Conservation (phyloP, 1,140 invertebrate genomes). For the Aradophagus sp. region DNA sequence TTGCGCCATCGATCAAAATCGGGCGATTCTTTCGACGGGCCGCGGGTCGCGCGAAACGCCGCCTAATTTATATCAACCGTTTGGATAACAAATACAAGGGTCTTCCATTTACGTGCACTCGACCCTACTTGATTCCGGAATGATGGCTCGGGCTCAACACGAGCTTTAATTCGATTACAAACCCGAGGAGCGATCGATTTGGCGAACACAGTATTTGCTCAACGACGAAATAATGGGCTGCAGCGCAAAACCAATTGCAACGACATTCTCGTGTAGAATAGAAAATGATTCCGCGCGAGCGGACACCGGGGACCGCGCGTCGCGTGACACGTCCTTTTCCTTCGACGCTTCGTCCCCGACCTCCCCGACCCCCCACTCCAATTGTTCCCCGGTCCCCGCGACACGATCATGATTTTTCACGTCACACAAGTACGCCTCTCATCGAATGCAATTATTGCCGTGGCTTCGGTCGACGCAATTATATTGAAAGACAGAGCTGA, state of each 20-base stretch:
- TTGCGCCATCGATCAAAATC: slow-evolving; percentile 46
- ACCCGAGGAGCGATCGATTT: slow-evolving; percentile 56
- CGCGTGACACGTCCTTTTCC: slow-evolving; percentile 46
- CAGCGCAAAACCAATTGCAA: slow-evolving; percentile 46
- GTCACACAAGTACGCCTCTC: slow-evolving; percentile 37
- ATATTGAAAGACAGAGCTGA: slow-evolving; percentile 33
- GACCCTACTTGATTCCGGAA: slow-evolving; percentile 59
- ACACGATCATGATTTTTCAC: slow-evolving; percentile 34
- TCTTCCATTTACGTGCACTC: slow-evolving; percentile 59
- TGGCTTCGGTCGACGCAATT: slow-evolving; percentile 36
- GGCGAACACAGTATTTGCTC: slow-evolving; percentile 55
- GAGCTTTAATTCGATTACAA: slow-evolving; percentile 60
- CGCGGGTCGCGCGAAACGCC: slow-evolving; percentile 32
- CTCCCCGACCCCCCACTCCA: slow-evolving; percentile 3
- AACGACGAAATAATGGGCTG: slow-evolving; percentile 57
- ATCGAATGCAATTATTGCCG: slow-evolving; percentile 39
- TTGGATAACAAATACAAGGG: slow-evolving; percentile 57
- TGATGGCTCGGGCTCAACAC: slow-evolving; percentile 48
- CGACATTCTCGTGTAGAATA: slow-evolving; percentile 31
- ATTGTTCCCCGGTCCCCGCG: no score
- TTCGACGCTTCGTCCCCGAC: slow-evolving; percentile 15
- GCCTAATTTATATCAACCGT: slow-evolving; percentile 55
- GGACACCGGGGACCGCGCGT: slow-evolving; percentile 12
- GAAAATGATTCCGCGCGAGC: slow-evolving; percentile 36
- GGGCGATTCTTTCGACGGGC: slow-evolving; percentile 28